Conservation (phyloP, 2,113 vertebrate species). For the Semicossyphus pulcher region DNA sequence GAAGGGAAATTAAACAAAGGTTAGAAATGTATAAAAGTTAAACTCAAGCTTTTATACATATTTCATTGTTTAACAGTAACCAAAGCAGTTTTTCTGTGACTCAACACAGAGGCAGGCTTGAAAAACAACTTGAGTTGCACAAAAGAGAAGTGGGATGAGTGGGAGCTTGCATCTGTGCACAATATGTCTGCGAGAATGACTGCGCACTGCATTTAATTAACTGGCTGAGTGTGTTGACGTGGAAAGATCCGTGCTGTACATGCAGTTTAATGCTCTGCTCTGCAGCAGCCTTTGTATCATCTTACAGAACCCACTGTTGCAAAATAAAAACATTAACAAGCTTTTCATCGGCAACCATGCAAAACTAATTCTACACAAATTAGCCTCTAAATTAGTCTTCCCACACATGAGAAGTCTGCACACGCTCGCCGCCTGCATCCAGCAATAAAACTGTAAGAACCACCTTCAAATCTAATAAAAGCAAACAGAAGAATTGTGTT, state of each 20-base stretch:
- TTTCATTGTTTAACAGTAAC: not conserved
- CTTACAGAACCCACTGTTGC: not conserved
- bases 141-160: constrained; percentile 18
- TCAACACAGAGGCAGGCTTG: constrained; percentile 9
- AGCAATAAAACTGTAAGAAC: constrained; percentile 4
- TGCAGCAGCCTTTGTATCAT: too few relatives aligned
- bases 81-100: constrained; percentile 1
- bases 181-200: constrained; percentile 23
- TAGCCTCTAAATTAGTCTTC: constrained; percentile 21
- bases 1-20: constrained; percentile 37
- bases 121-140: constrained; percentile 4
- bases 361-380: constrained; percentile 30
- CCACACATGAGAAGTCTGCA: constrained; percentile 11
- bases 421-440: not conserved
- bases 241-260: not conserved
- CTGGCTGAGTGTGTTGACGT: not conserved
- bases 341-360: constrained; percentile 36
- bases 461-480: constrained; percentile 4
- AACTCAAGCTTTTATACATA: not conserved
- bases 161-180: constrained; percentile 34
- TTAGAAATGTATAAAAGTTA: not conserved
- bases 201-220: constrained; percentile 32
- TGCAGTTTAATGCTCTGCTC: not conserved
- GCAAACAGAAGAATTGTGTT: not conserved
- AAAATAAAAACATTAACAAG: constrained; percentile 24